Conservation (phyloP, 2,888 invertebrate genomes). For the Ochropacha duplaris region DNA sequence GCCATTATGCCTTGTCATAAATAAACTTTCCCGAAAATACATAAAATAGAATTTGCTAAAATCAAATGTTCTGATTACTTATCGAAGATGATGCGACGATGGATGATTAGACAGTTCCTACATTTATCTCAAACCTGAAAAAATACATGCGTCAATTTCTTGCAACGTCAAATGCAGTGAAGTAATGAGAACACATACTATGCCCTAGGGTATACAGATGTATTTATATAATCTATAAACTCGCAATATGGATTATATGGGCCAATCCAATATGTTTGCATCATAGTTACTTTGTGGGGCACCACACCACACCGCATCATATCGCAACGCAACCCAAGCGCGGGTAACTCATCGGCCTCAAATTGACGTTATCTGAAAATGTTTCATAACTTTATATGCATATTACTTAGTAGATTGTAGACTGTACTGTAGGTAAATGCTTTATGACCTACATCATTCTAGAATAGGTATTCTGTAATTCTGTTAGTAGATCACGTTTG, state of each 20-base stretch:
- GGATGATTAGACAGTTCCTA: too few relatives aligned
- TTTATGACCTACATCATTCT: background rate
- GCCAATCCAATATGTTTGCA: background rate
- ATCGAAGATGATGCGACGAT: too few relatives aligned
- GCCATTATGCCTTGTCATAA: too few relatives aligned
- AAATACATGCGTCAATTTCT: too few relatives aligned
- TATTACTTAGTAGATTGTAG: background rate
- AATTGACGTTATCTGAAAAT: constrained; percentile 4
- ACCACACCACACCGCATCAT: background rate
- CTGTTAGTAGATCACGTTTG: too few relatives aligned
- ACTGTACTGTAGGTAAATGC: background rate
- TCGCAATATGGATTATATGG: background rate
- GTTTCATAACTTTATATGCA: constrained; percentile 2
- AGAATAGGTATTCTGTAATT: background rate
- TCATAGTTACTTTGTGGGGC: background rate
- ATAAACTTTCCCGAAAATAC: too few relatives aligned
- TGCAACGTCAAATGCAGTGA: background rate
- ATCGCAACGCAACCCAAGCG: background rate
- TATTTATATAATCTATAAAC: background rate
- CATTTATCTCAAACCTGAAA: too few relatives aligned
- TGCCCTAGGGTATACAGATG: background rate
- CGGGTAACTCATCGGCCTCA: background rate
- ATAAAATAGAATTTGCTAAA: too few relatives aligned
- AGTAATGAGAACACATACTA: background rate
- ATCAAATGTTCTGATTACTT: too few relatives aligned